Conservation (phyloP, 2,888 invertebrate genomes). For the Rosalia funebris region DNA sequence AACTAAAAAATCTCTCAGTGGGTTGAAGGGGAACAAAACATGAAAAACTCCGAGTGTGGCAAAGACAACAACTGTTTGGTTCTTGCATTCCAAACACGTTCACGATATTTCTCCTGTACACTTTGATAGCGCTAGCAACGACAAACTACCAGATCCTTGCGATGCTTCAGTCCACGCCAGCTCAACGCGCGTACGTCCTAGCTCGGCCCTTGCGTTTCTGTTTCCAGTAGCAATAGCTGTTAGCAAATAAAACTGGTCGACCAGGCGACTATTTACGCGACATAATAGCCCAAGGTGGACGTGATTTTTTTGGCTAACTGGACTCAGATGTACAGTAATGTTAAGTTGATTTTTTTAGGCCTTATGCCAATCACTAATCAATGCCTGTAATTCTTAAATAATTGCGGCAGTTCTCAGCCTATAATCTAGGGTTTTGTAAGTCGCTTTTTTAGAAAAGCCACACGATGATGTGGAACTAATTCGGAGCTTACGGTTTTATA, state of each 20-base stretch:
- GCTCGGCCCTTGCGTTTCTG: constrained; percentile 46
- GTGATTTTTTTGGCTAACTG: constrained; percentile 43
- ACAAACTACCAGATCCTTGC: constrained; percentile 33
- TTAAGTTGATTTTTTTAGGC: constrained; percentile 52
- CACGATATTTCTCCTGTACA: constrained; percentile 55
- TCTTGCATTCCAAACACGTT: constrained; percentile 58
- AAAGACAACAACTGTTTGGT: constrained; percentile 48
- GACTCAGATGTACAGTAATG: constrained; percentile 51
- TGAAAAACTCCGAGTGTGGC: constrained; percentile 34
- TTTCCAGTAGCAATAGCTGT: constrained; percentile 60
- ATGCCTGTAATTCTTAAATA: constrained; percentile 54
- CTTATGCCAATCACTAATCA: constrained; percentile 55
- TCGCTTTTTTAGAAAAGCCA: not conserved
- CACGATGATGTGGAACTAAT: not conserved
- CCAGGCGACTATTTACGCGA: constrained; percentile 48
- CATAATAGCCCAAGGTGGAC: constrained; percentile 35
- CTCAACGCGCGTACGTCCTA: constrained; percentile 40
- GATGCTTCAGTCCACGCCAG: constrained; percentile 18
- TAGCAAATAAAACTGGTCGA: constrained; percentile 58
- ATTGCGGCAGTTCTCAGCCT: not conserved
- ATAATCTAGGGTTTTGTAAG: not conserved
- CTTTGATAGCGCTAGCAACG: constrained; percentile 44
- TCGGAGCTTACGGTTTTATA: not conserved
- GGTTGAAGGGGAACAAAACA: constrained; percentile 34
- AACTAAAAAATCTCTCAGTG: constrained; percentile 37